phyloP scores from a whole-genome alignment of 2,888 invertebrate genomes.

The Cactoblastis cactorum region DNA sequence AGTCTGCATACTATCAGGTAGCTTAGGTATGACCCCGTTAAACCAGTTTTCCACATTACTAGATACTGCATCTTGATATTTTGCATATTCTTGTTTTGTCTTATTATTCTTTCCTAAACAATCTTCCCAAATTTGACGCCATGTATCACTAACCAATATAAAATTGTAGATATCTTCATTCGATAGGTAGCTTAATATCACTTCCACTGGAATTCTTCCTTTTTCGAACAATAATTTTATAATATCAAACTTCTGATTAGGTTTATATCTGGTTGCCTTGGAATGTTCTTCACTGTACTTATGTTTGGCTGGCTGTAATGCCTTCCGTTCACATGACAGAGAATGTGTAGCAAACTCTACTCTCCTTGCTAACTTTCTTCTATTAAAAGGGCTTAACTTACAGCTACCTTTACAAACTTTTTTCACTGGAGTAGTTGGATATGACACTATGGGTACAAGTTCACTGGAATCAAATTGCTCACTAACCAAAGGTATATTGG shows the following conservation, averaged over 20 bases:
- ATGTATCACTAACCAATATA: slow-evolving; percentile 54
- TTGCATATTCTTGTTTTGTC: slow-evolving; percentile 43
- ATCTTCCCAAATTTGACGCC: slow-evolving; percentile 55
- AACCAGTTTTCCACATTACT: slow-evolving; percentile 59
- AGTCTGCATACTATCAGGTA: slow-evolving; percentile 29
- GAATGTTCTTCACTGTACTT: slow-evolving; percentile 19
- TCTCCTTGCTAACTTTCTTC: slow-evolving; percentile 52
- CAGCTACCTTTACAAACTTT: slow-evolving; percentile 49
- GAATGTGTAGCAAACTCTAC: slow-evolving; percentile 62
- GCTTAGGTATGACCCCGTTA: slow-evolving; percentile 35
- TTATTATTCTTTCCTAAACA: slow-evolving; percentile 40
- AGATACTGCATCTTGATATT: slow-evolving; percentile 46
- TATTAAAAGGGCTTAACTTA: slow-evolving; percentile 43
- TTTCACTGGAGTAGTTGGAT: slow-evolving; percentile 67
- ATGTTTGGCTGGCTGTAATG: slow-evolving; percentile 31
- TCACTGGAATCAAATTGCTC: neutral
- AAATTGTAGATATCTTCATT: slow-evolving; percentile 64
- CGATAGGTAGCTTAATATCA: slow-evolving; percentile 54
- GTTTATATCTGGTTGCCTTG: slow-evolving; percentile 44
- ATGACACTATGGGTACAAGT: slow-evolving; percentile 38
- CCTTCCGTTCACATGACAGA: slow-evolving; percentile 53
- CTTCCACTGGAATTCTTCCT: slow-evolving; percentile 12
- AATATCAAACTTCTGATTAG: slow-evolving; percentile 64
- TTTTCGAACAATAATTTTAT: slow-evolving; percentile 49
- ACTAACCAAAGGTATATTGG: slow-evolving; percentile 13